A percentile compares a stretch with the other conserved stretches of the same genome.
These are phyloP conservation scores for Calameuta filiformis DNA, from an alignment of 2,888 invertebrate genomes.

Conservation along the genomic window DNA sequence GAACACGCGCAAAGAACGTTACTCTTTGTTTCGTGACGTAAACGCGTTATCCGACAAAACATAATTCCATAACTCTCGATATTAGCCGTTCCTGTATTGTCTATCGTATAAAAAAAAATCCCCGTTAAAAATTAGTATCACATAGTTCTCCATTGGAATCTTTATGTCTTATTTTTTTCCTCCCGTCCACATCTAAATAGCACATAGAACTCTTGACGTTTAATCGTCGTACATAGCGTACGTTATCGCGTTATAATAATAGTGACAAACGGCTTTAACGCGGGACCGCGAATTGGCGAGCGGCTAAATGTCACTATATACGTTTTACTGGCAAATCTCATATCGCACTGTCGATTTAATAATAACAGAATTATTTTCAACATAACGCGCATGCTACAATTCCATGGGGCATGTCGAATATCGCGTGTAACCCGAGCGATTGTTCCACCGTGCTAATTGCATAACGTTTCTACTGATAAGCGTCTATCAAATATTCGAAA, in stretches of 20 bases:
- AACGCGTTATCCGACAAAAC: conserved; percentile 37
- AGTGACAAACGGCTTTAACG: background rate
- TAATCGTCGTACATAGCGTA: background rate
- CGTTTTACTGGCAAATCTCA: background rate
- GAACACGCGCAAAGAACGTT: conserved; percentile 41
- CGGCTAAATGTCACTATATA: background rate
- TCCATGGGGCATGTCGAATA: background rate
- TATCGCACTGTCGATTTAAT: background rate
- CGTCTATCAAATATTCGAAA: background rate
- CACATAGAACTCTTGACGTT: background rate
- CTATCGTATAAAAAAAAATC: background rate
- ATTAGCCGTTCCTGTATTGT: conserved; percentile 30
- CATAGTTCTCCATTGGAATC: background rate
- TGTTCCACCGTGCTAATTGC: background rate
- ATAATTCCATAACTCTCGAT: conserved; percentile 38
- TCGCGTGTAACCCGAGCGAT: background rate
- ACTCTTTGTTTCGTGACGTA: conserved; percentile 39
- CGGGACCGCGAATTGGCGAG: background rate
- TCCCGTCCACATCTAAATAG: background rate
- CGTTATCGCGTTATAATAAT: background rate
- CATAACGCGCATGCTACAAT: background rate
- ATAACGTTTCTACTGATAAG: background rate
- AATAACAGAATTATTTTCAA: background rate
- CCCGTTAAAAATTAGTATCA: background rate
- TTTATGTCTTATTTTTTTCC: background rate